Conservation (phyloP, 92 coral and sea anemone genomes). For the Bergia puertoricense region DNA sequence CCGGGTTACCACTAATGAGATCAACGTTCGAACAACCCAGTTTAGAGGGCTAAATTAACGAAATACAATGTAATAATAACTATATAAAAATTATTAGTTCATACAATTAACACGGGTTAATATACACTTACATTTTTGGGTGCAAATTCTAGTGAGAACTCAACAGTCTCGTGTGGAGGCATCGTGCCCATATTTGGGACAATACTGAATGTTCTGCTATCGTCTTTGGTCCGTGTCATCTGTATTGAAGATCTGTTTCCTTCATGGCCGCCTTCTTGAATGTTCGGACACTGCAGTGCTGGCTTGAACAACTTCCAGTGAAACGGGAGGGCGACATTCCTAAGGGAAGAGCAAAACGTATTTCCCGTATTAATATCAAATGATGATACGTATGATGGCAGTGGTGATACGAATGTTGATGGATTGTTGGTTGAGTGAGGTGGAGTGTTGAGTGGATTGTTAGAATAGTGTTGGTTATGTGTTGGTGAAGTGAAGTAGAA, state of each 20-base stretch:
- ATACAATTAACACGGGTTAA: neutral
- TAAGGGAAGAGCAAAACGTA: conserved; percentile 23
- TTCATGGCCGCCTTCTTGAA: conserved; percentile 35
- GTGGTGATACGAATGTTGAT: no score
- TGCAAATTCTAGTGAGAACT: conserved; percentile 77
- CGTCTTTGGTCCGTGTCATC: conserved; percentile 65
- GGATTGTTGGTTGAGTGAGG: neutral
- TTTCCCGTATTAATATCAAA: no score
- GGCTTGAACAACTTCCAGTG: conserved; percentile 93
- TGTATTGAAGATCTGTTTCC: conserved; percentile 43
- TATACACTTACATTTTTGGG: conserved; percentile 68
- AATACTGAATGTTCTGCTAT: conserved; percentile 62
- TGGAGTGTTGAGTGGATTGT: neutral
- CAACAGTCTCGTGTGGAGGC: conserved; percentile 82
- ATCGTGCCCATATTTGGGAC: conserved; percentile 88
- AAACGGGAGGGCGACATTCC: conserved; percentile 93
- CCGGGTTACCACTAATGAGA: no score
- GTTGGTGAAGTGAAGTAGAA: neutral
- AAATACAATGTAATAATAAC: no score
- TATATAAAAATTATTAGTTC: no score
- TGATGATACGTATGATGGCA: no score
- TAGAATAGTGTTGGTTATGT: neutral
- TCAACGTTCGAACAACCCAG: no score
- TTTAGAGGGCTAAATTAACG: no score
- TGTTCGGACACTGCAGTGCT: conserved; percentile 54